Base-by-base conservation (phyloP, 2,113 vertebrate genomes). In the Oreochromis spilurus region DNA sequence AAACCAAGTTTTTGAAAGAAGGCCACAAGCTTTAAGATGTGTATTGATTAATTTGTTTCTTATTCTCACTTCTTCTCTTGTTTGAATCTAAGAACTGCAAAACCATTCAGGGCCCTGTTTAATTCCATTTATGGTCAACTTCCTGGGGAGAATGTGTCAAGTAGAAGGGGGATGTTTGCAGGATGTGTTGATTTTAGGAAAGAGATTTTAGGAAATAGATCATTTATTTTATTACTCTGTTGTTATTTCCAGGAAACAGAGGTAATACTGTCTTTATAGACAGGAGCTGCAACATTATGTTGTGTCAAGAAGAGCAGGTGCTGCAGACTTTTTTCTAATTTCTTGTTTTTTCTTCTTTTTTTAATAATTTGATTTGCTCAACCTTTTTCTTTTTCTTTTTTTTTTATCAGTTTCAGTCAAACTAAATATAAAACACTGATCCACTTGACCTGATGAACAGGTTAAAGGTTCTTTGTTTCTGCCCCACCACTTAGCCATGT, bases 31-130 rank as follows among this genome's bases (percentile, higher is more conserved):
- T 72, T 48, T 48, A 48, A 65, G 2, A 50, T 75, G 24, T 29
- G 65, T 26, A 3, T 45, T 17, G 38, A 72, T 72, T 26, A 0
- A 0, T 50, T 29, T 48, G 14, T 5, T 75, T 48, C 40, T 75
- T 26, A 72, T 48, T 48, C 40, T 75, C 14, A 75, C 40, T 17
- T 75, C 24, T 29, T 45, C 24, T 75, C 14, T 29, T 45, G 43
- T 48, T 75, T 48, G 24, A 9, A 29, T 12, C 2, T 29, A 48
- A 48, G 43, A 75, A 75, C 70, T 48, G 43, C 2, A 45, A 1
- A 29, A 29, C 9, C 14, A 72, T 45, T 19, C 24, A 26, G 38
- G 5, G 2, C 40, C 21, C 24, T 2, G 21, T 75, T 75, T 45
- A 7, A 31, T 48, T 13, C 43, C 24, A 31, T 77, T 77, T 50